phyloP scores from a whole-genome alignment of 1,140 invertebrate species.

The Platyscapa corneri region DNA sequence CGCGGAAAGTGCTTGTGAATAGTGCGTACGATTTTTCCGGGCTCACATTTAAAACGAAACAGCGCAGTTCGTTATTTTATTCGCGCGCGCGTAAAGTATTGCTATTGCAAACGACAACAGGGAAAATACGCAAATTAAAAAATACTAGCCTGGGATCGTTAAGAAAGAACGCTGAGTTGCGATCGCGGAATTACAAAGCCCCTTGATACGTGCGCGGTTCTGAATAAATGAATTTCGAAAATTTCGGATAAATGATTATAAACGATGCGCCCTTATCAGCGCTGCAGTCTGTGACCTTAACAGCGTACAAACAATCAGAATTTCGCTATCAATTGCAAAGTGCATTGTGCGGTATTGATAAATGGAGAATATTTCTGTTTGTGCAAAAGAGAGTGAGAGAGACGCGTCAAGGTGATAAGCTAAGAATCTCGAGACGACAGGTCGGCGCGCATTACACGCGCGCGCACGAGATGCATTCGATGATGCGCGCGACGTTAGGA shows the following conservation, averaged over 20 bases:
- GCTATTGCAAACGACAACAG: too few species aligned
- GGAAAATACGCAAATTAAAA: too few species aligned
- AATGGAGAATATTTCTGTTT: constrained; percentile 23
- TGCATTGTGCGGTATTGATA: not conserved
- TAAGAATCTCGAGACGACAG: not conserved
- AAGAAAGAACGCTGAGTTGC: too few species aligned
- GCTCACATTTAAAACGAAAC: too few species aligned
- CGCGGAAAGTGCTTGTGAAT: too few species aligned
- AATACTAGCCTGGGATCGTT: too few species aligned
- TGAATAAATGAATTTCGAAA: not conserved
- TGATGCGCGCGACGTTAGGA: not conserved
- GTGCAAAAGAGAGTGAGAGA: not conserved
- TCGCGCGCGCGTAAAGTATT: too few species aligned
- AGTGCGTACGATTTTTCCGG: too few species aligned
- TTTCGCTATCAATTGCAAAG: not conserved
- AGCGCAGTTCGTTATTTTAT: too few species aligned
- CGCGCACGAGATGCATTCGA: not conserved
- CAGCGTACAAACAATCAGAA: constrained; percentile 15
- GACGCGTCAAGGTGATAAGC: not conserved
- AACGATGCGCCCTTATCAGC: not conserved
- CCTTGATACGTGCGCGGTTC: not conserved
- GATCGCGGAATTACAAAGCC: not conserved
- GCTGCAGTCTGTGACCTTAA: constrained; percentile 18
- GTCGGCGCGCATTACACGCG: not conserved
- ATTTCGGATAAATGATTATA: constrained; percentile 10